phyloP scores from a whole-genome alignment of 2,888 invertebrate genomes.

The Entomobrya proxima region DNA sequence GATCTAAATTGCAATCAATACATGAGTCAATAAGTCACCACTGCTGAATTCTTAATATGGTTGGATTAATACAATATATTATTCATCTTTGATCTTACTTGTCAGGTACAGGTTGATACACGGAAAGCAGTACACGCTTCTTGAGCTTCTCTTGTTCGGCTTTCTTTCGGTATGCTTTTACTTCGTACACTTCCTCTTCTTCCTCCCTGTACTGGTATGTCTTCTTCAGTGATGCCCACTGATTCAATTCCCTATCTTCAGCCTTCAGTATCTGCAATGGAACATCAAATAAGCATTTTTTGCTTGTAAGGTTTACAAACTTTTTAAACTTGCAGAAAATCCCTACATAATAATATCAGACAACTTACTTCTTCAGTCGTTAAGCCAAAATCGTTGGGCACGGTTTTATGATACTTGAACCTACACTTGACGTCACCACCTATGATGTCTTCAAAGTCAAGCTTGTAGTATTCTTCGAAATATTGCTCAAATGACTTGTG shows the following conservation, averaged over 20 bases:
- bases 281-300: conserved; percentile 8
- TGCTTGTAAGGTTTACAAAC: not conserved
- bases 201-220: conserved; percentile 87
- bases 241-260: conserved; percentile 94
- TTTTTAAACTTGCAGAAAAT: not conserved
- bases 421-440: conserved; percentile 93
- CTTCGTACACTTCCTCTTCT: conserved; percentile 88
- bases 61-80: too few relatives aligned
- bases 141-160: conserved; percentile 86
- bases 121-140: conserved; percentile 86
- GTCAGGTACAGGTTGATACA: conserved; percentile 80
- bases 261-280: conserved; percentile 87
- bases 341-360: not conserved
- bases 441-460: conserved; percentile 97
- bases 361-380: conserved; percentile 88
- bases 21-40: too few relatives aligned
- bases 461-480: conserved; percentile 94
- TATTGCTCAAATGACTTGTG: conserved; percentile 89
- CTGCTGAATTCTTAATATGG: too few relatives aligned
- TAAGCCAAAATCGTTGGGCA: conserved; percentile 94
- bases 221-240: conserved; percentile 95
- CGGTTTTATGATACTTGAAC: conserved; percentile 93
- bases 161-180: conserved; percentile 85
- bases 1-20: too few relatives aligned
- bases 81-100: conserved; percentile 9